Evolutionary conservation across 2,113 vertebrate genomes (phyloP).

Genomic region (Propithecus coquereli): DNA sequence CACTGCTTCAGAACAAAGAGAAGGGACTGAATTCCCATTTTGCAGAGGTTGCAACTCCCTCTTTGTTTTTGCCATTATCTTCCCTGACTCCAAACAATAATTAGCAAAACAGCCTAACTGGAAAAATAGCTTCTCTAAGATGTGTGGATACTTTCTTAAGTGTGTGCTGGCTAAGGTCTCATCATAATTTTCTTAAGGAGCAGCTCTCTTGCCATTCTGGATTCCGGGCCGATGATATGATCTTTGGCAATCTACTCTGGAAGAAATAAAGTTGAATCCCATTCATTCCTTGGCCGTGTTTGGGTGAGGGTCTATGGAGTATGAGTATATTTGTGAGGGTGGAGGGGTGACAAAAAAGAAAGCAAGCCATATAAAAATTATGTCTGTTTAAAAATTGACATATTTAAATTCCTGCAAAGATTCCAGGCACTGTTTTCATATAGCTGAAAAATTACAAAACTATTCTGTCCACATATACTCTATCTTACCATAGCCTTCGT

Average conservation of each 20-base stretch:
- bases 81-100: neutral
- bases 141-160: neutral
- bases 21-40: neutral
- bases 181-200: slow-evolving; percentile 36
- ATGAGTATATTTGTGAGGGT: neutral
- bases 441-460: slow-evolving; percentile 13
- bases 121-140: slow-evolving; percentile 12
- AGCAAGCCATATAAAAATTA: neutral
- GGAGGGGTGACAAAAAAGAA: neutral
- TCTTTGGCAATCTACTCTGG: neutral
- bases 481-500: neutral
- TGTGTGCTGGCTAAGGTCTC: neutral
- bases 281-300: neutral
- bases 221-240: neutral
- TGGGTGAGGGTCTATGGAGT: neutral
- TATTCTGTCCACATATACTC: neutral
- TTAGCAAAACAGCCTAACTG: neutral
- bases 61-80: neutral
- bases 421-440: slow-evolving; percentile 35
- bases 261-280: neutral
- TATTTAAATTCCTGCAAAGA: neutral
- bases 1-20: neutral
- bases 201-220: neutral
- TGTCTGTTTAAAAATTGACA: neutral
- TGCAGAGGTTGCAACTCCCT: neutral